Percentiles rank a stretch among this genome's conserved stretches.
Conservation (phyloP, 2,797 vertebrate species). For the Danionella dracula region DNA sequence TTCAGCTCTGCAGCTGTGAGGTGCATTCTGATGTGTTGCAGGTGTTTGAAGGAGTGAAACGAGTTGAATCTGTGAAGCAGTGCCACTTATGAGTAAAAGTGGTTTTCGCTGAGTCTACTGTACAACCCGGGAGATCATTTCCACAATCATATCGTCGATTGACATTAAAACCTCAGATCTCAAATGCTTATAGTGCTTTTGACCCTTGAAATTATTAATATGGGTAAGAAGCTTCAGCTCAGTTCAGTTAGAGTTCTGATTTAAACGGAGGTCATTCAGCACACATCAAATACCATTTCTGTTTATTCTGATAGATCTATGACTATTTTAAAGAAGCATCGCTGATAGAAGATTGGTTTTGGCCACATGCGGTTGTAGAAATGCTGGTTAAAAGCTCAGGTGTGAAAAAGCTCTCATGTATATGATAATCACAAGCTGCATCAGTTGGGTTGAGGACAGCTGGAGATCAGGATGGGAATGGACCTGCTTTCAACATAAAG, state of each 20-base stretch:
- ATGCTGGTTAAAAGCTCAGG: constrained; percentile 50
- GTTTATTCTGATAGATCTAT: not conserved
- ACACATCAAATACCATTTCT: not conserved
- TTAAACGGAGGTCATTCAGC: not conserved
- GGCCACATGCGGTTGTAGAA: constrained; percentile 9
- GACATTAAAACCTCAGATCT: too few species aligned
- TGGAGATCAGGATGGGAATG: constrained; percentile 42
- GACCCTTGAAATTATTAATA: constrained; percentile 7
- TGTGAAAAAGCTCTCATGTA: constrained; percentile 57
- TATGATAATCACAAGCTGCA: constrained; percentile 63
- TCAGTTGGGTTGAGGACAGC: constrained; percentile 54
- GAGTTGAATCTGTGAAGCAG: too few species aligned
- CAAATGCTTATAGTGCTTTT: too few species aligned
- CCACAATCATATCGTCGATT: too few species aligned
- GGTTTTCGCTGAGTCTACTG: too few species aligned
- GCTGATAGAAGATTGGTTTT: constrained; percentile 28
- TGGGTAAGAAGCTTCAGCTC: not conserved
- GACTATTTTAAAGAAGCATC: not conserved
- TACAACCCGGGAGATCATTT: too few species aligned
- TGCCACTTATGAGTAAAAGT: too few species aligned
- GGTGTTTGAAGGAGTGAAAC: too few species aligned
- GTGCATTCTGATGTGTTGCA: too few species aligned
- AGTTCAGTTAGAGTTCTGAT: not conserved
- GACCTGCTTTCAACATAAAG: constrained; percentile 16
- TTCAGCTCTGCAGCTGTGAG: too few species aligned